These are phyloP conservation scores for Melopsittacus undulatus DNA, from an alignment of 2,797 vertebrate species.

Conservation along the genomic window DNA sequence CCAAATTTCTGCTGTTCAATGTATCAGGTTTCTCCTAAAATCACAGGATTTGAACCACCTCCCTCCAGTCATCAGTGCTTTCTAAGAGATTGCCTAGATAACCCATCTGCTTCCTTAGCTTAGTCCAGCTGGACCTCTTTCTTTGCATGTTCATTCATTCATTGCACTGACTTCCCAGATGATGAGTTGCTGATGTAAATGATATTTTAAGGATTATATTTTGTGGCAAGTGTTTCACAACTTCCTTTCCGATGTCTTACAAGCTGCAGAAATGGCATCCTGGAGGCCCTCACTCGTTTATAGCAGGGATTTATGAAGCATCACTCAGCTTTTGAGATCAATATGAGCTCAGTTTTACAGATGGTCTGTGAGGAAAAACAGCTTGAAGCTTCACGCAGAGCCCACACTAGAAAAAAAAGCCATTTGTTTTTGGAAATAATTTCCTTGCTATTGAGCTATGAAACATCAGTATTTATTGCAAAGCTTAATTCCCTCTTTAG, in stretches of 20 bases:
- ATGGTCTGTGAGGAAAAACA: conserved; percentile 28
- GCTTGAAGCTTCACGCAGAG: conserved; percentile 15
- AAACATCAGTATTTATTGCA: conserved; percentile 38
- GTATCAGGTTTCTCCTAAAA: background rate
- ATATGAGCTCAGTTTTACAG: conserved; percentile 46
- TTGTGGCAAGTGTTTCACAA: conserved; percentile 4
- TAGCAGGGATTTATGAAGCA: conserved; percentile 9
- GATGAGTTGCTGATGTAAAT: background rate
- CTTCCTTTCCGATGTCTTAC: background rate
- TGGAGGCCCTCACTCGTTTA: background rate
- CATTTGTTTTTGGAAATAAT: conserved; percentile 32
- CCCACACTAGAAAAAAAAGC: background rate
- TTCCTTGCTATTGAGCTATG: conserved; percentile 35
- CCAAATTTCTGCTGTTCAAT: background rate
- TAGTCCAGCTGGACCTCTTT: background rate
- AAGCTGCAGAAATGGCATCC: background rate
- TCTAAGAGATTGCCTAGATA: background rate
- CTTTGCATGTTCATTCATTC: background rate
- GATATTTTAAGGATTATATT: background rate
- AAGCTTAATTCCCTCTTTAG: conserved; percentile 43
- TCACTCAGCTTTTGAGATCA: conserved; percentile 23
- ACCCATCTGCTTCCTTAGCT: background rate
- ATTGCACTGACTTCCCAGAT: background rate
- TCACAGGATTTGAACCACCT: background rate
- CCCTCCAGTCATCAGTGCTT: background rate